Evolutionary conservation across 2,888 invertebrate species (phyloP), one percentile per base, ranked within the genome.

Genomic region (Synergus japonicus): DNA sequence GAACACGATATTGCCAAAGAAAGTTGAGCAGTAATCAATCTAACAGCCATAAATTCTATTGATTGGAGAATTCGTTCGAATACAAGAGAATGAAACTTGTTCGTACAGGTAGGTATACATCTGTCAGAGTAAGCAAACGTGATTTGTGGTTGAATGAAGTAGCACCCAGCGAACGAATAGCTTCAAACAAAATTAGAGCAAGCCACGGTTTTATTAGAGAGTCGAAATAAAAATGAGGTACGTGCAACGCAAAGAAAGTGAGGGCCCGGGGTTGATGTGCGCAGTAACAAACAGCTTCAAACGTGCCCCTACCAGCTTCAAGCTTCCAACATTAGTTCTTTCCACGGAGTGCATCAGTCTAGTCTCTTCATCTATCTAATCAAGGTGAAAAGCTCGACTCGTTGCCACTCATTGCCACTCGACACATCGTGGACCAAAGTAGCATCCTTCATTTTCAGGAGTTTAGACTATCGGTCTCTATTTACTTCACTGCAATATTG

Each of bases 181-280:
- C 81, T 66, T 78, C 79, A 82, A 87, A 84, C 82, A 83, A 85
- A 87, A 87, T 88, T 88, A 88, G 86, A 86, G 84, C 80, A 83
- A 79, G 81, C 77, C 73, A 49, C 77, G 81, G 83, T 88, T 88
- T 87, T 86, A 88, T 88, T 87, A 87, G 86, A 83, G 82, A 84
- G 85, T 83, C 85, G 85, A 86, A 88, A 88, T 88, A 88, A 89
- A 89, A 89, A 88, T 89, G 88, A 89, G 87, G 79, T 87, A 89
- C 89, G 88, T 88, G 88, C 86, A 78, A 81, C 80, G 87, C 86
- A 89, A 86, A 79, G 85, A 82, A 84, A 87, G 73, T 41, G 73
- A 73, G 54, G 73, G 73, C 54, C 49, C 54, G 49, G 49, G 54
- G 49, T 73, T 73, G 73, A 54, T 73, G 54, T 9, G 73, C 46